Base-by-base conservation (phyloP, 2,797 vertebrate genomes). In the Acanthurus tractus region DNA sequence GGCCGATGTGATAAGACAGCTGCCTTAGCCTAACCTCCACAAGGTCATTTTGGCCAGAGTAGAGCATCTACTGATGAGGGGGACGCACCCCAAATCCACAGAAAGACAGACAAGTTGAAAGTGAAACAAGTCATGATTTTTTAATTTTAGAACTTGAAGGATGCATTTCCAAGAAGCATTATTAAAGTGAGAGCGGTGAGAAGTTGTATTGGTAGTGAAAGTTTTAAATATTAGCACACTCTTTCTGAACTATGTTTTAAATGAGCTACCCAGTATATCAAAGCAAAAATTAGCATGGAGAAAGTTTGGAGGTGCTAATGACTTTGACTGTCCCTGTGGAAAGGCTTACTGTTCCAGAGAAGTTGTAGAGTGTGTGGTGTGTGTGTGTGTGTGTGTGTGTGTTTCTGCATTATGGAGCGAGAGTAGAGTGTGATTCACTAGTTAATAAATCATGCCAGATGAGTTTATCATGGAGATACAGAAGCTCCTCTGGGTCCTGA, bases 361-460 rank as follows among this genome's bases (percentile, higher is more conserved):
- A 93, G 87, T 89, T 91, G 84, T 76, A 63, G 81, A 86, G 58
- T 34, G 56, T 23, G 61, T 29, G 52, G 74, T 67, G 74, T 56
- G 65, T 71, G 81, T 62, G 68, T 46, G 72, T 56, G 69, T 65
- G 78, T 62, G 79, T 70, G 74, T 82, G 81, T 85, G 86, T 85
- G 81, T 80, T 78, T 79, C 44, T 87, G 84, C 57, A 57, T 88
- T 86, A 75, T 34, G 36, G 81, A 83, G 89, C 67, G 73, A 83
- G 91, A 90, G 88, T 86, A 86, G 89, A 91, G 92, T 89, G 87
- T 91, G 92, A 94, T 94, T 94, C 93, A 93, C 94, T 94, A 92
- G 94, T 96, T 95, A 95, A 95, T 95, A 96, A 96, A 96, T 96
- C 95, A 96, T 95, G 94, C 95, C 94, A 95, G 94, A 95, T 95